Conservation (phyloP, 2,797 vertebrate species). For the Jordanella pulchra region DNA sequence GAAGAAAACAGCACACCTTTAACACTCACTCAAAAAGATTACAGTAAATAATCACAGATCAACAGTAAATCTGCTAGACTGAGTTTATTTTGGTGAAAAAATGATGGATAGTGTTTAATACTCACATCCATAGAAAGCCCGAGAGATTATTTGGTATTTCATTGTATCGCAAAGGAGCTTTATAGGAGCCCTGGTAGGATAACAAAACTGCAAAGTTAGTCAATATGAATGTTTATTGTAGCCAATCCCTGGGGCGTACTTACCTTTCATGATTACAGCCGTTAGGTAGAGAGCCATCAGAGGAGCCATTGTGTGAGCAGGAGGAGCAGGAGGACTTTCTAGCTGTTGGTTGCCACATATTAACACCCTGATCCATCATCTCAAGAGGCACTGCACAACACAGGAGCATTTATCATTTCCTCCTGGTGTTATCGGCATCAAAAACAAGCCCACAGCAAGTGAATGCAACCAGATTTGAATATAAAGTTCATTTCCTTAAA, state of each 20-base stretch:
- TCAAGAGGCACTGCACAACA: constrained; percentile 86
- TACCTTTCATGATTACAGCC: constrained; percentile 95
- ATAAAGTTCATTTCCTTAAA: constrained; percentile 16
- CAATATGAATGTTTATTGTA: constrained; percentile 14
- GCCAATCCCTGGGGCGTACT: constrained; percentile 5
- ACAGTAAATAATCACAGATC: neutral
- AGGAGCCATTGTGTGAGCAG: constrained; percentile 91
- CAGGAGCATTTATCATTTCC: constrained; percentile 16
- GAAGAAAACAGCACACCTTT: constrained; percentile 9
- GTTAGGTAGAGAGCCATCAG: constrained; percentile 85
- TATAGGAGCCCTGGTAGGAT: constrained; percentile 85
- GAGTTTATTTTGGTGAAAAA: neutral
- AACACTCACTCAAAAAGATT: neutral
- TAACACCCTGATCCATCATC: constrained; percentile 86
- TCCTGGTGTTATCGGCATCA: constrained; percentile 10
- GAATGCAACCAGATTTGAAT: constrained; percentile 4
- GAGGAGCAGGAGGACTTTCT: constrained; percentile 95
- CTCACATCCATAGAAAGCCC: constrained; percentile 98
- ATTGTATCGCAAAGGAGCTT: constrained; percentile 98
- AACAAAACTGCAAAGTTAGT: constrained; percentile 30
- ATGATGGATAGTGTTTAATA: neutral
- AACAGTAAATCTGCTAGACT: neutral
- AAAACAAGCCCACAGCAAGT: constrained; percentile 5
- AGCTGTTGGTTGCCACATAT: constrained; percentile 91
- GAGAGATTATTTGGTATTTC: constrained; percentile 99